Percentiles rank a stretch among this genome's conserved stretches.
Evolutionary conservation across 2,888 invertebrate genomes (phyloP).

Genomic region (Empis stercorea): DNA sequence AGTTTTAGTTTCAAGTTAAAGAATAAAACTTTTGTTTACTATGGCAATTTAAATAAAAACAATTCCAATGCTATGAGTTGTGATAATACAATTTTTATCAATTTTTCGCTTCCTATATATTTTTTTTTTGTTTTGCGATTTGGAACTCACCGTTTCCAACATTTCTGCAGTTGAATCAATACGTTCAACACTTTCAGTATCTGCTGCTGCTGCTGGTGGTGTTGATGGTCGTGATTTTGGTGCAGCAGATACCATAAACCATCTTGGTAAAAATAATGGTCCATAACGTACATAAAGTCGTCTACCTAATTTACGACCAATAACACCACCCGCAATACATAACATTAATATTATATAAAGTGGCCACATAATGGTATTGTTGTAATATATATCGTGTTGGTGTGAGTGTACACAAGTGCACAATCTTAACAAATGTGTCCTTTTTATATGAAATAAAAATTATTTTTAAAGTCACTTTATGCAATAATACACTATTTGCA

Average conservation of each 20-base stretch:
- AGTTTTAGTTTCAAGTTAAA: too few relatives aligned
- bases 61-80: too few relatives aligned
- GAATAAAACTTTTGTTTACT: too few relatives aligned
- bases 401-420: too few relatives aligned
- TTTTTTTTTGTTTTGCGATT: too few relatives aligned
- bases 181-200: constrained; percentile 30
- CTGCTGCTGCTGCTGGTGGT: constrained; percentile 31
- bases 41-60: too few relatives aligned
- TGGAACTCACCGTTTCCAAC: constrained; percentile 32
- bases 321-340: constrained; percentile 22
- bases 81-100: too few relatives aligned
- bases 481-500: too few relatives aligned
- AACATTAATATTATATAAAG: constrained; percentile 18
- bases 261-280: constrained; percentile 16
- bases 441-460: too few relatives aligned
- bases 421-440: too few relatives aligned
- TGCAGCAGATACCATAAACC: constrained; percentile 23
- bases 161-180: constrained; percentile 32
- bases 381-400: not conserved
- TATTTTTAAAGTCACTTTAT: too few relatives aligned
- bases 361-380: constrained; percentile 23
- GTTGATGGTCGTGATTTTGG: constrained; percentile 25
- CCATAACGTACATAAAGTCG: constrained; percentile 32
- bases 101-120: too few relatives aligned
- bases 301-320: constrained; percentile 31